Evolutionary conservation across 2,888 invertebrate species (phyloP), one percentile per base, ranked within the genome.

Genomic region (Crocallis elinguaria): DNA sequence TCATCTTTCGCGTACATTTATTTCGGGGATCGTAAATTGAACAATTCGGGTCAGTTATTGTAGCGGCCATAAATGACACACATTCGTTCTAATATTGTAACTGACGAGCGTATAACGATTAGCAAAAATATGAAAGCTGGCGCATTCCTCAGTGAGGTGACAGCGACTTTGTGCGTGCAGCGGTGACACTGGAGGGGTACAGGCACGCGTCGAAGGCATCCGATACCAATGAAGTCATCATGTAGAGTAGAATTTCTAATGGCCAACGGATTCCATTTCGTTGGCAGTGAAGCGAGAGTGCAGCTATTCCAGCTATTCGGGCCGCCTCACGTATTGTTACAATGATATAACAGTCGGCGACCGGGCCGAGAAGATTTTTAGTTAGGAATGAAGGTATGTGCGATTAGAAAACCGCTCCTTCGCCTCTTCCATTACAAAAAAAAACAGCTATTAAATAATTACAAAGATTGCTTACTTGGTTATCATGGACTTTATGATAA

Each of bases 251-350:
- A 86, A 89, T 88, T 88, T 89, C 88, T 88, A 87, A 86, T 86
- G 82, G 77, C 58, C 82, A 78, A 75, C 75, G 83, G 82, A 88
- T 88, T 89, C 88, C 84, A 85, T 88, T 89, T 89, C 88, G 84
- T 87, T 88, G 87, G 86, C 85, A 86, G 71, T 79, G 75, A 81
- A 85, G 84, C 84, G 86, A 85, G 85, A 84, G 85, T 84, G 77
- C 77, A 71, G 73, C 74, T 79, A 85, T 86, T 79, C 78, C 64
- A 84, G 73, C 76, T 83, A 87, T 87, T 86, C 83, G 82, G 79
- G 75, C 75, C 82, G 80, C 60, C 73, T 73, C 72, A 71, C 71
- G 66, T 72, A 77, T 81, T 81, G 82, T 77, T 77, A 72, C 71
- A 73, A 72, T 74, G 69, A 71, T 69, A 70, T 71, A 73, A 71